Conservation (phyloP, 2,113 vertebrate genomes). For the Columba livia region DNA sequence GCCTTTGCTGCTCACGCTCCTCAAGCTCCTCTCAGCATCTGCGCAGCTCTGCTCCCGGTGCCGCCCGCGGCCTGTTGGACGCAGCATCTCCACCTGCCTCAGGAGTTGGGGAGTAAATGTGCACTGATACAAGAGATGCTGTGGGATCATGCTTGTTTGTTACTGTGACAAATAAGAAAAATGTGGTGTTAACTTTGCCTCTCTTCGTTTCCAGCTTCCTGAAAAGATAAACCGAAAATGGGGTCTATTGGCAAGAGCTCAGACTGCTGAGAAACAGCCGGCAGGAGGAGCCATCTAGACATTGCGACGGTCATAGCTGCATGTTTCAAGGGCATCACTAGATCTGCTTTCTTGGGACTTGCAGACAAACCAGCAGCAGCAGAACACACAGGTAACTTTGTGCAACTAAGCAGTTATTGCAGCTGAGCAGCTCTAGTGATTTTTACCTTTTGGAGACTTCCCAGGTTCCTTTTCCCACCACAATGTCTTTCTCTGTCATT, state of each 20-base stretch:
- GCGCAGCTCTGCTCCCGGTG: neutral
- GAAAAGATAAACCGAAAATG: neutral
- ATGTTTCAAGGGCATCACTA: neutral
- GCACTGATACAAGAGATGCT: accelerated
- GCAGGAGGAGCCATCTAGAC: constrained; percentile 63
- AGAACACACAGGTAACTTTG: neutral
- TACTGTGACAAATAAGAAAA: neutral
- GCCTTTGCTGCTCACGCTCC: neutral
- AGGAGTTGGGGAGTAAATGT: neutral
- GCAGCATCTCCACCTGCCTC: neutral
- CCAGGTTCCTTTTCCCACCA: neutral
- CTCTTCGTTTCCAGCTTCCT: neutral
- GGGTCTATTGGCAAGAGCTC: accelerated
- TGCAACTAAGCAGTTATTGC: neutral
- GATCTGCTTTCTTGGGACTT: neutral
- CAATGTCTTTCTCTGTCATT: neutral
- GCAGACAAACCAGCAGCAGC: neutral
- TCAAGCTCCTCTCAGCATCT: neutral
- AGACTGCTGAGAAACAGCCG: neutral
- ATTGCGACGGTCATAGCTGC: neutral
- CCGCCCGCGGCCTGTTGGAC: accelerated
- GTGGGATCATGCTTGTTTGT: neutral
- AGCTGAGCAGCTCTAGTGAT: neutral
- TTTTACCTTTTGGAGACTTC: neutral
- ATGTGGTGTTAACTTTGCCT: neutral